Conservation (phyloP, 2,797 vertebrate genomes). For the Coregonus ussuriensis region DNA sequence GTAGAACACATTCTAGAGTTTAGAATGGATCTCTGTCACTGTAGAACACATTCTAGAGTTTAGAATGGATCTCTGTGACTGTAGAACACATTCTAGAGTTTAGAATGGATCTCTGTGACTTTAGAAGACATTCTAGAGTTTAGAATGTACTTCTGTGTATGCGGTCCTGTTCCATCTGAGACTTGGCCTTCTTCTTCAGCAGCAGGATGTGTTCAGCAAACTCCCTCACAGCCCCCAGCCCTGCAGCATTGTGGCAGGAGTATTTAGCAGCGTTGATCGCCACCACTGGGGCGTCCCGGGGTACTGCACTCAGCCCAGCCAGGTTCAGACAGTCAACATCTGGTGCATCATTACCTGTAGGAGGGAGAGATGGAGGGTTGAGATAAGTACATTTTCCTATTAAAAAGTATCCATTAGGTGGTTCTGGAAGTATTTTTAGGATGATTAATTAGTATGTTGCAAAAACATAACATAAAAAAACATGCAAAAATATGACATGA, state of each 20-base stretch:
- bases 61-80: no score
- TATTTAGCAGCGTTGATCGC: slow-evolving; percentile 82
- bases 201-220: slow-evolving; percentile 86
- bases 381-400: background rate
- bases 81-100: no score
- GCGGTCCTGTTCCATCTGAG: slow-evolving; percentile 60
- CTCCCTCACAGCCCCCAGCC: slow-evolving; percentile 83
- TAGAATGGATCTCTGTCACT: no score
- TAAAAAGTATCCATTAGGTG: background rate
- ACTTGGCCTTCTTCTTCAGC: slow-evolving; percentile 78
- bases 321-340: slow-evolving; percentile 84
- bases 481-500: background rate
- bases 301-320: slow-evolving; percentile 83
- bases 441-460: background rate
- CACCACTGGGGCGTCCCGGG: slow-evolving; percentile 71
- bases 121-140: background rate
- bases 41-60: no score
- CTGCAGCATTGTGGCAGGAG: slow-evolving; percentile 75
- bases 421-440: background rate
- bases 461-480: no score
- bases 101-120: no score
- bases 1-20: no score
- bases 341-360: slow-evolving; percentile 78
- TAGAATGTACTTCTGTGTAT: slow-evolving; percentile 24
- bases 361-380: slow-evolving; percentile 6